Base-by-base conservation (phyloP, 2,888 invertebrate genomes). In the Cataglyphis albicans region DNA sequence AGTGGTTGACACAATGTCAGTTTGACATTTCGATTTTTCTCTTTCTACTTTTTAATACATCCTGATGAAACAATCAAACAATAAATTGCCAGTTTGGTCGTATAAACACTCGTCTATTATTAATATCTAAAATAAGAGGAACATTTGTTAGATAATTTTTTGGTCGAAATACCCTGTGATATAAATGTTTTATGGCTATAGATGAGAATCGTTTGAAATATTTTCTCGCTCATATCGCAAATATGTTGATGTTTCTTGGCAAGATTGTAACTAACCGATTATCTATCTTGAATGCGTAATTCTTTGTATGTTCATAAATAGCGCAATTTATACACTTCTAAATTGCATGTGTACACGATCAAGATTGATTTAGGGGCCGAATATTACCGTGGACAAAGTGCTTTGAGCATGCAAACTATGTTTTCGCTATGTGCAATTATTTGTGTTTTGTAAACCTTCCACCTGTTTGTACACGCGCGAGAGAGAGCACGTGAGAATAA, bases 201-300 rank as follows among this genome's bases (percentile, higher is more conserved):
- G 82, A 85, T 83, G 85, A 75, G 75, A 67, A 89, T 89, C 86
- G 86, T 84, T 82, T 63, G 64, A 78, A 83, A 78, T 68, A 63
- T 65, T 61, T 44, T 82, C 44, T 78, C 57, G 70, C 61, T 75
- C 81, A 82, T 81, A 83, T 76, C 21, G 78, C 67, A 65, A 10
- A 52, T 52, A 64, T 72, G 70, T 67, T 76, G 59, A 83, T 81
- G 65, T 83, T 86, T 88, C 84, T 86, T 89, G 89, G 88, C 89
- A 86, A 48, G 7, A 32, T 68, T 82, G 82, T 86, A 85, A 85
- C 75, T 52, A 48, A 48, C 67, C 15, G 63, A 21, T 63, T 63
- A 63, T 35, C 6, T 35, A 44, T 21, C n/a, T 63, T 32, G 15
- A 18, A 74, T 32, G 15, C 1, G 44, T 61, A 61, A 73, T 44